These are phyloP conservation scores for Caenorhabditis sp. DNA, from an alignment of 2,888 invertebrate species.

Conservation along the genomic window DNA sequence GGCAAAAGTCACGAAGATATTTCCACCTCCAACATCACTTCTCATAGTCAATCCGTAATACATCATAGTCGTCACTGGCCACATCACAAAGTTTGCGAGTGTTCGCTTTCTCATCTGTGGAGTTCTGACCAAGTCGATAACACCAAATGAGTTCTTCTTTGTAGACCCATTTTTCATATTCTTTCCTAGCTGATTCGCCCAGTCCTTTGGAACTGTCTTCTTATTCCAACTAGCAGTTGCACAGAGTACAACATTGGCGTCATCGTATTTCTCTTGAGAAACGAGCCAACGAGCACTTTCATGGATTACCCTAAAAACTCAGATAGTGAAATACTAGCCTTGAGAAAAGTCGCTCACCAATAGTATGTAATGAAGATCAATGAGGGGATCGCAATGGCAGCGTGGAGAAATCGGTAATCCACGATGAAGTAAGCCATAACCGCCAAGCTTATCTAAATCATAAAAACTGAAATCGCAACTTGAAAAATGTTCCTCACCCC, in stretches of 20 bases:
- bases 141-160: constrained; percentile 64
- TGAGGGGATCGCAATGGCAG: constrained; percentile 80
- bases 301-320: constrained; percentile 76
- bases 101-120: constrained; percentile 72
- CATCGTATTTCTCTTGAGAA: constrained; percentile 77
- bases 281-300: constrained; percentile 82
- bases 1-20: constrained; percentile 90
- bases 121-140: constrained; percentile 70
- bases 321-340: not conserved
- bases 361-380: constrained; percentile 82
- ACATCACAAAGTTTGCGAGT: constrained; percentile 70
- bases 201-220: constrained; percentile 76
- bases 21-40: constrained; percentile 89
- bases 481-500: constrained; percentile 61
- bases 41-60: constrained; percentile 93
- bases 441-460: constrained; percentile 77
- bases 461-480: not conserved
- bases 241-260: constrained; percentile 79
- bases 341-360: constrained; percentile 71
- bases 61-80: constrained; percentile 91
- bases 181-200: constrained; percentile 66
- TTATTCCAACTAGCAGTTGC: constrained; percentile 77
- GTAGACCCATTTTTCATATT: constrained; percentile 43
- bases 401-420: constrained; percentile 81
- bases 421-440: constrained; percentile 79